A percentile compares a stretch with the other conserved stretches of the same genome.
These are phyloP conservation scores for Dorcus parallelipipedus DNA, from an alignment of 2,888 invertebrate species.

Conservation along the genomic window DNA sequence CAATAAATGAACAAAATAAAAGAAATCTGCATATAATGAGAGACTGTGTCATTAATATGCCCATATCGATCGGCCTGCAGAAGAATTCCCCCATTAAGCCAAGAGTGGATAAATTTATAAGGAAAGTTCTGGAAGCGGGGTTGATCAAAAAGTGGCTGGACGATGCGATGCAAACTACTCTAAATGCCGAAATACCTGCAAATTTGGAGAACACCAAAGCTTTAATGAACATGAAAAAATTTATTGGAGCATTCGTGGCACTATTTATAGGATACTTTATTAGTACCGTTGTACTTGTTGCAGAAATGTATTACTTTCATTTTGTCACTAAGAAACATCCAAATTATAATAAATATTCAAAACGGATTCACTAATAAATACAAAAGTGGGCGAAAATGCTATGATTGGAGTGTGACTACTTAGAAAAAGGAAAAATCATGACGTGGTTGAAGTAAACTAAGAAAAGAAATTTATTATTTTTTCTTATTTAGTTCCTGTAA, in stretches of 20 bases:
- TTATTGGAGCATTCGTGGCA: conserved; percentile 74
- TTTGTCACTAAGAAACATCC: conserved; percentile 64
- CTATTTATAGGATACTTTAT: conserved; percentile 66
- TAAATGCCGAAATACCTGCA: conserved; percentile 53
- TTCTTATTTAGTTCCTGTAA: too few species aligned
- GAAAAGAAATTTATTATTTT: too few species aligned
- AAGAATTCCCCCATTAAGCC: conserved; percentile 77
- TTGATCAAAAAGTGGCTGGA: conserved; percentile 75
- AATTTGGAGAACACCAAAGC: conserved; percentile 61
- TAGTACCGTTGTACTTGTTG: conserved; percentile 55
- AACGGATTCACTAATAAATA: conserved; percentile 17
- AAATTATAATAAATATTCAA: conserved; percentile 66
- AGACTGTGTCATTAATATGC: conserved; percentile 77
- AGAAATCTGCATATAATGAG: conserved; percentile 75
- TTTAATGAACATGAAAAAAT: conserved; percentile 71
- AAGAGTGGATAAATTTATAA: conserved; percentile 63
- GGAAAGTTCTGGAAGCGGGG: conserved; percentile 70
- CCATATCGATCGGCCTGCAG: conserved; percentile 76
- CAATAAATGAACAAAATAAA: conserved; percentile 8
- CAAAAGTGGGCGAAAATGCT: too few species aligned
- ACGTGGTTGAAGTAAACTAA: too few species aligned
- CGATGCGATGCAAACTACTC: conserved; percentile 64
- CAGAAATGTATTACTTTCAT: conserved; percentile 67
- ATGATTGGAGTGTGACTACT: too few species aligned
- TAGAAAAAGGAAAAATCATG: too few species aligned